phyloP scores from a whole-genome alignment of 2,888 invertebrate genomes.

The Ectemnius lituratus region DNA sequence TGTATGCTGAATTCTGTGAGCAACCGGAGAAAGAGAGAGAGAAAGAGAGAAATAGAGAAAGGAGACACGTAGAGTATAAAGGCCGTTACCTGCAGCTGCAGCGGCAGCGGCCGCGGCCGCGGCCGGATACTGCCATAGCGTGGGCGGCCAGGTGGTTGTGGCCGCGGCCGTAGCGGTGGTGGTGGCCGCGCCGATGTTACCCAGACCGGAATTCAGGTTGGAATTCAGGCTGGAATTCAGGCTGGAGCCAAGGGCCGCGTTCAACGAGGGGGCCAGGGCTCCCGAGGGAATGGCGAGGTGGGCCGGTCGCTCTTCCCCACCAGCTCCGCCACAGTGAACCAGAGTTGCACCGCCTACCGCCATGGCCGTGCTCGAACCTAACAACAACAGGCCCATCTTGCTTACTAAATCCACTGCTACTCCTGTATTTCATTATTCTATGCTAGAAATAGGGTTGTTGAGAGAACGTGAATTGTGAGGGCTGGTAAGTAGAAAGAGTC shows the following conservation, averaged over 20 bases:
- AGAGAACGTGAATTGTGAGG: no score
- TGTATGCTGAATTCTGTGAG: no score
- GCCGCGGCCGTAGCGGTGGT: constrained; percentile 76
- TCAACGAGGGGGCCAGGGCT: constrained; percentile 75
- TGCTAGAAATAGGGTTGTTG: no score
- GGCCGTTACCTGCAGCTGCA: constrained; percentile 61
- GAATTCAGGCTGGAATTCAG: constrained; percentile 76
- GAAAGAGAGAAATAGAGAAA: not conserved
- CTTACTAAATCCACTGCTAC: no score
- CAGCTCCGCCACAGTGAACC: constrained; percentile 83
- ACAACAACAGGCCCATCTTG: constrained; percentile 58
- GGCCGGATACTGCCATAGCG: constrained; percentile 86
- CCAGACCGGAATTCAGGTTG: constrained; percentile 70
- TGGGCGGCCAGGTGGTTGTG: constrained; percentile 64
- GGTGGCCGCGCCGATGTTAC: constrained; percentile 78
- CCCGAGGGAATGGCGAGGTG: constrained; percentile 79
- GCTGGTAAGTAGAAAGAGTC: no score
- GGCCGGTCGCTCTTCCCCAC: constrained; percentile 80
- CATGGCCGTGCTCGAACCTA: constrained; percentile 84
- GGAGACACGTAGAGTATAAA: not conserved
- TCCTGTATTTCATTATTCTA: no score
- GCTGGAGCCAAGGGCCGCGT: constrained; percentile 77
- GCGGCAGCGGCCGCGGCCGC: constrained; percentile 60
- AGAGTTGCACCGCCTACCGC: constrained; percentile 83
- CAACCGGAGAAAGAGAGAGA: not conserved